These are phyloP conservation scores for Plebejus melissa DNA, from an alignment of 2,888 invertebrate genomes.

Conservation along the genomic window DNA sequence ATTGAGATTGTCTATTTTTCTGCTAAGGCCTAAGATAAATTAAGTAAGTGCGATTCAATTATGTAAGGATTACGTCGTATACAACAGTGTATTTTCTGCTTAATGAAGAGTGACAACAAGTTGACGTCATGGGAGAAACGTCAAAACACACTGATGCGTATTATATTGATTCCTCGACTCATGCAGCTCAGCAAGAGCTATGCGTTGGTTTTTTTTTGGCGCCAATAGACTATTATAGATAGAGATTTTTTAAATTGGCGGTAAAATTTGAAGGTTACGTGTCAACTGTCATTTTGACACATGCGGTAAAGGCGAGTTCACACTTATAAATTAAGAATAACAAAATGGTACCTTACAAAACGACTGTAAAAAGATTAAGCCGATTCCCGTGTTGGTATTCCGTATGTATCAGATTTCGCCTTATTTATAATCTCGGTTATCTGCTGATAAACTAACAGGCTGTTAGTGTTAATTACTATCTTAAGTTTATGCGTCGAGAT, in stretches of 20 bases:
- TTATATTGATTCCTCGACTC: no score
- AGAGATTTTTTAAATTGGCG: not conserved
- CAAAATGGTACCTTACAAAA: not conserved
- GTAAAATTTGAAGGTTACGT: slow-evolving; percentile 49
- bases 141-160: no score
- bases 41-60: no score
- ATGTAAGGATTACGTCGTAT: no score
- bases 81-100: no score
- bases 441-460: slow-evolving; percentile 52
- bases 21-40: no score
- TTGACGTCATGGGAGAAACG: not conserved
- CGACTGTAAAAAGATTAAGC: slow-evolving; percentile 13
- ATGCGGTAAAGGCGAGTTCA: slow-evolving; percentile 52
- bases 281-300: slow-evolving; percentile 53
- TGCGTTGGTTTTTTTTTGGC: no score
- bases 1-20: slow-evolving; percentile 41
- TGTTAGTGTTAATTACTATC: slow-evolving; percentile 68
- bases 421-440: slow-evolving; percentile 51
- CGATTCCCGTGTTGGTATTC: slow-evolving; percentile 35
- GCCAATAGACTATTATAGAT: not conserved
- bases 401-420: slow-evolving; percentile 50
- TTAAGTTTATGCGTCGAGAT: slow-evolving; percentile 72
- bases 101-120: no score
- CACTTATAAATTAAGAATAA: not conserved
- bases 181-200: not conserved